Evolutionary conservation across 2,888 invertebrate species (phyloP).

Genomic region (Tenthredo notha): DNA sequence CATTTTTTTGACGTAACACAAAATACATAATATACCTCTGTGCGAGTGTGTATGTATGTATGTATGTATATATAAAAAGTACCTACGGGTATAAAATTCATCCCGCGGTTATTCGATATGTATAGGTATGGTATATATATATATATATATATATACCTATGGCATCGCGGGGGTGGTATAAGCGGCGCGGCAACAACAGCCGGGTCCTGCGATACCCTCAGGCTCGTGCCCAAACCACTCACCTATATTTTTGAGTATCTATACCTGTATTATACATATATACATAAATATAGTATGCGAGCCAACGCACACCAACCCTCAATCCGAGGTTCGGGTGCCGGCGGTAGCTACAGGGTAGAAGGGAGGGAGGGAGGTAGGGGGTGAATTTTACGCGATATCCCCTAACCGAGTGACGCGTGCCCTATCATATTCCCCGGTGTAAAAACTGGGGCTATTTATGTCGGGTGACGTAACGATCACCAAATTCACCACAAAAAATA

Average conservation of each 20-base stretch:
- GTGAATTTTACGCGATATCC: constrained; percentile 44
- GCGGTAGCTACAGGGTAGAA: neutral
- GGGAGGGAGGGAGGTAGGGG: neutral
- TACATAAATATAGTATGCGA: neutral
- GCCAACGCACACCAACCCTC: neutral
- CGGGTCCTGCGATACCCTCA: constrained; percentile 29
- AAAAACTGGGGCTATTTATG: constrained; percentile 69
- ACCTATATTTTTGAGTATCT: constrained; percentile 44
- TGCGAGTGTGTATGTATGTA: neutral
- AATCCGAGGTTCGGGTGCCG: too few species aligned
- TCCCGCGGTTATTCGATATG: constrained; percentile 45
- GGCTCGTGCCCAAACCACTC: constrained; percentile 44
- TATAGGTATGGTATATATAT: neutral
- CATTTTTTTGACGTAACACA: neutral
- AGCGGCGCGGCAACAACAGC: neutral
- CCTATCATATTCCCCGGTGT: constrained; percentile 64
- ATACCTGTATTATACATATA: neutral
- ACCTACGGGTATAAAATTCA: constrained; percentile 26
- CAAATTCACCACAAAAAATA: neutral
- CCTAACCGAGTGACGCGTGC: constrained; percentile 60
- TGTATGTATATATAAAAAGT: neutral
- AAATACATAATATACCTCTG: neutral
- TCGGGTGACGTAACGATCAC: constrained; percentile 33
- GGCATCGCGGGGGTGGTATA: neutral
- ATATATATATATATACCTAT: neutral